Percentiles rank a stretch among this genome's conserved stretches.
Conservation (phyloP, 2,113 vertebrate species). For the Nothobranchius kuhntae region DNA sequence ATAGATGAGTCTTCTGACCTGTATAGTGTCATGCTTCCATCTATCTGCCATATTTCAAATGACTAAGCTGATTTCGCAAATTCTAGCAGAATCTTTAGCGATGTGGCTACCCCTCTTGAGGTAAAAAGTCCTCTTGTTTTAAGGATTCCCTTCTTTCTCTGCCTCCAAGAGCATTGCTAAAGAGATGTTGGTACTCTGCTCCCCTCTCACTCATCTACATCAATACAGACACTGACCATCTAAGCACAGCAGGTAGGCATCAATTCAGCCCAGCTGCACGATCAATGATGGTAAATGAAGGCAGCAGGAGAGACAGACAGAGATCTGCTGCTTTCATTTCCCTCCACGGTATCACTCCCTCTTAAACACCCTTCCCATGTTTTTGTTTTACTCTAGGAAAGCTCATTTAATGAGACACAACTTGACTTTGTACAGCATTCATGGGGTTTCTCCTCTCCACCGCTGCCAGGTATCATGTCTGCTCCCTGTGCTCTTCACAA, state of each 20-base stretch:
- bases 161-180: conserved; percentile 5
- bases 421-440: conserved; percentile 30
- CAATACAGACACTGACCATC: conserved; percentile 46
- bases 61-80: background rate
- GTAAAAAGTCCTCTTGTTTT: background rate
- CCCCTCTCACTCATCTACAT: conserved; percentile 27
- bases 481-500: background rate
- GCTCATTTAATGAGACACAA: conserved; percentile 46
- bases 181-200: conserved; percentile 13
- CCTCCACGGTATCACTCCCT: conserved; percentile 16
- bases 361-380: conserved; percentile 47
- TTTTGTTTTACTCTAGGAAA: conserved; percentile 47
- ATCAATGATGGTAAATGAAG: conserved; percentile 70
- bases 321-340: conserved; percentile 48
- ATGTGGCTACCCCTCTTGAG: background rate
- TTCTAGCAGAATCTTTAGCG: background rate
- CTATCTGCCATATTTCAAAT: background rate
- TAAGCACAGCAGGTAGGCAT: conserved; percentile 61
- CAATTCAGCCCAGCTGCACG: conserved; percentile 55
- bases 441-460: conserved; percentile 13
- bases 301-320: conserved; percentile 59
- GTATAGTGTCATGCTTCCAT: background rate
- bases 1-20: too few species aligned
- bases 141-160: background rate
- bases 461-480: conserved; percentile 11